Evolutionary conservation across 2,797 vertebrate species (phyloP), one percentile per base, ranked within the genome.

Genomic region (Phoxinus dragarum): DNA sequence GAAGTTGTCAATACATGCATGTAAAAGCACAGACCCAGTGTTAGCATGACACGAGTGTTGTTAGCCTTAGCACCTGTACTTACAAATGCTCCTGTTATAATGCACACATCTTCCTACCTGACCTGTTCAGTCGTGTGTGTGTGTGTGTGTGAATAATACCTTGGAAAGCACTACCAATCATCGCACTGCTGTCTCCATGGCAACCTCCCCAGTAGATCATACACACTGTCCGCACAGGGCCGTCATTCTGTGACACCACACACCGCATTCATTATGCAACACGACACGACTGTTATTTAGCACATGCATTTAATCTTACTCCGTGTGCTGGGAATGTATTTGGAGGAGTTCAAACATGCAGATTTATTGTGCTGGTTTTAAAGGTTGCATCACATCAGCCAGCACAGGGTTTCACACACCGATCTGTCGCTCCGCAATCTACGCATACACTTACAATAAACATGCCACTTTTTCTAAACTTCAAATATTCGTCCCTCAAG

Each of bases 121-220:
- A 66, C 83, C 90, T 73, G 40, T 88, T 88, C 82, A 86, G 74
- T 87, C 47, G 69, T 88, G 54, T 73, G 83, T 80, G 83, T 89
- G 68, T 88, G 90, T 89, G 83, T 84, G 80, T 87, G 74, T 95
- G 93, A 93, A 94, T 94, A 93, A 94, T 54, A 91, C 94, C 84
- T 91, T 89, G 90, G 95, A 96, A 96, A 96, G 94, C 96, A 94
- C 94, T 86, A 95, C 96, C 96, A 94, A 96, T 95, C 97, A 97
- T 95, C 95, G 96, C 93, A 94, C 96, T 93, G 95, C 93, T 95
- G 96, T 97, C 96, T 93, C 97, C 95, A 96, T 97, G 91, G 96
- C 95, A 97, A 97, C 96, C 92, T 97, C 95, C 93, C 95, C 96
- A 92, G 96, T 97, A 94, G 96, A 94, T 96, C 97, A 95, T 97